phyloP scores from a whole-genome alignment of 2,888 invertebrate genomes.

The Schizotus pectinicornis region DNA sequence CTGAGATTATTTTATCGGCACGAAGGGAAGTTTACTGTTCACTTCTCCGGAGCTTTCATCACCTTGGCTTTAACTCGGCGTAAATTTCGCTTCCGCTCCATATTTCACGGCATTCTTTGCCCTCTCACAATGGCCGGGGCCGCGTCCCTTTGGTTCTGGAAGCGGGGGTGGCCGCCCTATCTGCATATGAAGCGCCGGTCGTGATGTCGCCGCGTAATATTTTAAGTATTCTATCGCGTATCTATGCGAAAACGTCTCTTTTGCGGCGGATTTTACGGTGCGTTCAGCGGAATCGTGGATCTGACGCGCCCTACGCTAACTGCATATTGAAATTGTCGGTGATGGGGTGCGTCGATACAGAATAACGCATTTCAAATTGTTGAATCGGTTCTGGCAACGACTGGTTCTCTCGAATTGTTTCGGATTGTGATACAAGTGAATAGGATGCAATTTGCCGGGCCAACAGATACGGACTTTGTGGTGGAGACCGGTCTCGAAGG shows the following conservation, averaged over 20 bases:
- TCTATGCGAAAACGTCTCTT: neutral
- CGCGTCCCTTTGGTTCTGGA: neutral
- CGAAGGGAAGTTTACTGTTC: no score
- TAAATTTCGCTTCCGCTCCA: neutral
- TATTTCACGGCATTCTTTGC: slow-evolving; percentile 9
- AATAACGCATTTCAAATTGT: slow-evolving; percentile 21
- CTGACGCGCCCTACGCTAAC: slow-evolving; percentile 4
- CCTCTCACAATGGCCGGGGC: no score
- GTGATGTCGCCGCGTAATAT: slow-evolving; percentile 6
- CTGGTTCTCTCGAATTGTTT: slow-evolving; percentile 23
- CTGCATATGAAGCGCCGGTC: slow-evolving; percentile 7
- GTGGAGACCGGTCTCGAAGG: no score
- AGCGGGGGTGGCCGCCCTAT: neutral
- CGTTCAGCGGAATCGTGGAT: neutral
- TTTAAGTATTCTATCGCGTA: slow-evolving; percentile 12
- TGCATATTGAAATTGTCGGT: slow-evolving; percentile 12
- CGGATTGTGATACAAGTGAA: slow-evolving; percentile 12
- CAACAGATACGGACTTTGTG: slow-evolving; percentile 4
- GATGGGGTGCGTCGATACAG: slow-evolving; percentile 16
- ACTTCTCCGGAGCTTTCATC: neutral
- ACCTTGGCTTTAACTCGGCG: neutral
- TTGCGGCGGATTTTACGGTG: no score
- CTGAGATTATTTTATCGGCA: no score
- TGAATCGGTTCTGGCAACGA: slow-evolving; percentile 22
- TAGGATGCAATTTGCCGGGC: slow-evolving; percentile 17